Conservation (phyloP, 92 coral and sea anemone genomes). For the Virgularia gustaviana region DNA sequence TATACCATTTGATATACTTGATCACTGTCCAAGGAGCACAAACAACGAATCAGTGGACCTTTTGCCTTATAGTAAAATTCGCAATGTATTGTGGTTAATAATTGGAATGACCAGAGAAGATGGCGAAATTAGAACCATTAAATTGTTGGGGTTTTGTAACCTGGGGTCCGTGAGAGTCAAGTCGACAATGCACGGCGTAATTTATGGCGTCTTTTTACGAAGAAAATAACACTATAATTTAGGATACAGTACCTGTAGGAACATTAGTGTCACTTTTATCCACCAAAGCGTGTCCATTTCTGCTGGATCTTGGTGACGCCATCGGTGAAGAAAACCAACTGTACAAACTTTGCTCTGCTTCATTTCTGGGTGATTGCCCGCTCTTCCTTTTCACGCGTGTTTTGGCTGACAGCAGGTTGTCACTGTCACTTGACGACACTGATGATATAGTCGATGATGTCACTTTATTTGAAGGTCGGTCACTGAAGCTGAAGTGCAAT, state of each 20-base stretch:
- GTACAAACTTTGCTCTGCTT: conserved; percentile 56
- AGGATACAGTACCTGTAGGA: conserved; percentile 32
- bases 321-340: conserved; percentile 93
- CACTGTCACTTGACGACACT: conserved; percentile 31
- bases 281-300: conserved; percentile 31
- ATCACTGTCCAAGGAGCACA: too few relatives aligned
- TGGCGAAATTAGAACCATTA: too few relatives aligned
- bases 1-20: too few relatives aligned
- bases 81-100: too few relatives aligned
- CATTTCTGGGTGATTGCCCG: neutral
- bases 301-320: conserved; percentile 66
- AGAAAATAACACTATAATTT: too few relatives aligned
- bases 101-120: too few relatives aligned
- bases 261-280: conserved; percentile 12
- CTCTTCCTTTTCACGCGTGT: conserved; percentile 22
- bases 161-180: too few relatives aligned
- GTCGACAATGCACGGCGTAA: too few relatives aligned
- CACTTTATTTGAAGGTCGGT: conserved; percentile 3
- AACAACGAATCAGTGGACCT: too few relatives aligned
- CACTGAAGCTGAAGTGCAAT: conserved; percentile 16
- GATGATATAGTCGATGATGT: conserved; percentile 26
- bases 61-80: too few relatives aligned
- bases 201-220: too few relatives aligned
- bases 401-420: conserved; percentile 12
- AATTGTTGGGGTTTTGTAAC: too few relatives aligned